Evolutionary conservation across 2,888 invertebrate species (phyloP).

Genomic region (Mesorhabditis sp.): DNA sequence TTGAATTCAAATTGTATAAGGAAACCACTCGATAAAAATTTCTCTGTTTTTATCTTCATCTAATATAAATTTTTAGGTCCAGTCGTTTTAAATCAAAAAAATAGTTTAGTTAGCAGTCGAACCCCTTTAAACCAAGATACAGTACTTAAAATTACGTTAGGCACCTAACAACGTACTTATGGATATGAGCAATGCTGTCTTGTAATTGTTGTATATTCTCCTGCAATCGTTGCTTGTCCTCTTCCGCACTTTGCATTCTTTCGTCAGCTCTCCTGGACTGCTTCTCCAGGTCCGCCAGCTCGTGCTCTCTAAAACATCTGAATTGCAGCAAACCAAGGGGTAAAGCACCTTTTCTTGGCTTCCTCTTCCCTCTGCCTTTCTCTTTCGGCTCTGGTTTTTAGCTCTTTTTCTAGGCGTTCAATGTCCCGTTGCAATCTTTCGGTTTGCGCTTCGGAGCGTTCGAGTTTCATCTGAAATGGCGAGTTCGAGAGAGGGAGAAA

Average conservation of each 20-base stretch:
- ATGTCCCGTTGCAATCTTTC: not conserved
- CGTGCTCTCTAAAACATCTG: slow-evolving; percentile 13
- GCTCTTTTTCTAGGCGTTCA: not conserved
- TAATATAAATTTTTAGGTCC: too few relatives aligned
- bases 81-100: too few relatives aligned
- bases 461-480: not conserved
- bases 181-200: not conserved
- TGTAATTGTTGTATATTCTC: slow-evolving; percentile 1
- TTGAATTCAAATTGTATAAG: too few relatives aligned
- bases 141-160: too few relatives aligned
- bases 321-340: not conserved
- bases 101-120: too few relatives aligned
- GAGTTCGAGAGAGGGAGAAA: not conserved
- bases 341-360: slow-evolving; percentile 1
- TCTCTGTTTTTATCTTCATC: too few relatives aligned
- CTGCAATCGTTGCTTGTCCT: not conserved
- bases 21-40: too few relatives aligned
- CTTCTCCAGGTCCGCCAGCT: slow-evolving; percentile 26
- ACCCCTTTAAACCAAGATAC: too few relatives aligned
- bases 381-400: slow-evolving; percentile 23
- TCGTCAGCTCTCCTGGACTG: slow-evolving; percentile 16
- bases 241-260: slow-evolving; percentile 17
- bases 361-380: slow-evolving; percentile 21
- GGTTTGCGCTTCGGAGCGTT: not conserved
- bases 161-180: not conserved